Conservation (phyloP, 2,113 vertebrate genomes). For the Geococcyx californianus region DNA sequence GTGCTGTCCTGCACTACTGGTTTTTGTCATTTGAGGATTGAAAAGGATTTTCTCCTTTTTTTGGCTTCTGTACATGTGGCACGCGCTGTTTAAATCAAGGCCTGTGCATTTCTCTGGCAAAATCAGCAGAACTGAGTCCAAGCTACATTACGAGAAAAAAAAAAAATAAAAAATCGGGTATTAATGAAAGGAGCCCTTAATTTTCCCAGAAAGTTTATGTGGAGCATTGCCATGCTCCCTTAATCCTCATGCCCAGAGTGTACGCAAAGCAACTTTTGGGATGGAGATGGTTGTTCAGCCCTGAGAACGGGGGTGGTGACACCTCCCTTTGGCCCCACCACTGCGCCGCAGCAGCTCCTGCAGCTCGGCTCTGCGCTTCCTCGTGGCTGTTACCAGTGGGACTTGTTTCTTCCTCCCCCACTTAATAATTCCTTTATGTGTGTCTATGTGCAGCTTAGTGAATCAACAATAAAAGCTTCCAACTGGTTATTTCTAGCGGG, state of each 20-base stretch:
- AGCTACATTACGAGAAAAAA: neutral
- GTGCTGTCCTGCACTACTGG: constrained; percentile 17
- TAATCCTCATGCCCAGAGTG: neutral
- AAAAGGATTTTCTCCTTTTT: constrained; percentile 33
- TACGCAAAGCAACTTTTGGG: neutral
- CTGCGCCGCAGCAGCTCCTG: neutral
- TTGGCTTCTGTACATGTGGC: neutral
- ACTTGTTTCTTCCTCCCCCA: no score
- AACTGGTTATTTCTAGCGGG: neutral
- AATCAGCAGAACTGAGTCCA: constrained; percentile 28
- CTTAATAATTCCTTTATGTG: neutral
- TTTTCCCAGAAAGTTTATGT: constrained; percentile 24
- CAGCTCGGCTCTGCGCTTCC: neutral
- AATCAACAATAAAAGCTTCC: neutral
- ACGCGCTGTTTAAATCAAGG: neutral
- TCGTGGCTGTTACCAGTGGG: neutral
- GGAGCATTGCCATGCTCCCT: neutral
- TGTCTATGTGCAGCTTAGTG: neutral
- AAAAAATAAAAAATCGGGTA: neutral
- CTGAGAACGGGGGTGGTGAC: neutral
- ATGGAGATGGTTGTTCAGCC: neutral
- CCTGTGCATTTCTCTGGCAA: neutral
- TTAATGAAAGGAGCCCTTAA: constrained; percentile 5
- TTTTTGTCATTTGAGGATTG: constrained; percentile 58
- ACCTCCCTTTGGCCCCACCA: neutral